These are phyloP conservation scores for Sebastes aleutianus DNA, from an alignment of 2,797 vertebrate genomes.

Conservation along the genomic window DNA sequence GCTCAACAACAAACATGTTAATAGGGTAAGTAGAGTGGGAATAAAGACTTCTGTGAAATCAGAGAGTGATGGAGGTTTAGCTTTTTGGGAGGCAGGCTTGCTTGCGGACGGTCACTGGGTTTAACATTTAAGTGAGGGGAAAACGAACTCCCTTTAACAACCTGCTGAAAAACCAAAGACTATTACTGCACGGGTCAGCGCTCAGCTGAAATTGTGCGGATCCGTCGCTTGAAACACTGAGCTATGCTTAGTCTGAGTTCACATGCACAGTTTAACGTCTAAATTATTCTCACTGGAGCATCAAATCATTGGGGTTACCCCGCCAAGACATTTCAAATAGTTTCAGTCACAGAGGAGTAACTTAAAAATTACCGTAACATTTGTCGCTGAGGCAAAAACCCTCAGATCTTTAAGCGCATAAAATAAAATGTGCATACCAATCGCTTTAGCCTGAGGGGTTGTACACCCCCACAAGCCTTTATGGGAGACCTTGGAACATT, in stretches of 20 bases:
- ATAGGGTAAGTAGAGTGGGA: slow-evolving; percentile 64
- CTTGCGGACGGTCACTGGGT: background rate
- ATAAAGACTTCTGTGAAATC: background rate
- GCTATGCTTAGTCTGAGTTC: background rate
- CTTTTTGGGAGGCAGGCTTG: background rate
- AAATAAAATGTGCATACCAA: slow-evolving; percentile 40
- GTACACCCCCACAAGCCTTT: slow-evolving; percentile 38
- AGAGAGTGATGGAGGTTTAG: background rate
- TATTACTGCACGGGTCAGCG: background rate
- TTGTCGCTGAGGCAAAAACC: slow-evolving; percentile 1
- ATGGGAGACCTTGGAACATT: slow-evolving; percentile 27
- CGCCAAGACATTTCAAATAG: background rate
- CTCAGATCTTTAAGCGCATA: slow-evolving; percentile 15
- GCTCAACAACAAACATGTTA: slow-evolving; percentile 73
- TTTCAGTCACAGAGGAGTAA: background rate
- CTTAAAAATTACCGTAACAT: slow-evolving; percentile 21
- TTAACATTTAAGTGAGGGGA: background rate
- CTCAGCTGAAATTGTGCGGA: background rate
- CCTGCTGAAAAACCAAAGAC: background rate
- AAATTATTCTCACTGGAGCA: background rate
- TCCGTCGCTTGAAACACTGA: background rate
- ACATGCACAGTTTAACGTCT: background rate
- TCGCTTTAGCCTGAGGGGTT: slow-evolving; percentile 46
- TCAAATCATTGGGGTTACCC: background rate
- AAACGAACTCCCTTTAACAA: background rate